Evolutionary conservation across 2,888 invertebrate genomes (phyloP).

Genomic region (Pilophorus perplexus): DNA sequence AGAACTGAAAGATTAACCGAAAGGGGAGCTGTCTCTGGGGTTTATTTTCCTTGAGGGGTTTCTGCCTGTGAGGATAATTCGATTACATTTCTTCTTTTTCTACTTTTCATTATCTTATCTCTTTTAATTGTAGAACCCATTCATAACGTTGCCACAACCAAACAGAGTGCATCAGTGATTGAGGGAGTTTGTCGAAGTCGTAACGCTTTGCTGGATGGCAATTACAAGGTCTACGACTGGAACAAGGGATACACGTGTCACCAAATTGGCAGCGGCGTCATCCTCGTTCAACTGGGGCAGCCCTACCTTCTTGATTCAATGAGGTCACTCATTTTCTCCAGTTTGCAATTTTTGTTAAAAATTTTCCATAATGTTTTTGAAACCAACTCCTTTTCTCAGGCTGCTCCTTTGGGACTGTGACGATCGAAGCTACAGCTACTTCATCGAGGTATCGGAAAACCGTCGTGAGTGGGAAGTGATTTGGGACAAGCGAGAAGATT

Average conservation of each 20-base stretch:
- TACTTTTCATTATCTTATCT: too few species aligned
- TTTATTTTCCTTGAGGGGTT: too few species aligned
- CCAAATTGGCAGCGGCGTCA: constrained; percentile 90
- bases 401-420: constrained; percentile 97
- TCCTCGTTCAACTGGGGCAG: constrained; percentile 92
- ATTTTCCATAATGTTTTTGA: not conserved
- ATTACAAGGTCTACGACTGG: constrained; percentile 91
- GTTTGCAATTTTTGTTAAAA: not conserved
- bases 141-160: constrained; percentile 88
- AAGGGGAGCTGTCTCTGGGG: too few species aligned
- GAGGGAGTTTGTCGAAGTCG: constrained; percentile 93
- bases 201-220: constrained; percentile 94
- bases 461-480: constrained; percentile 89
- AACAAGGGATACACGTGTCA: constrained; percentile 98
- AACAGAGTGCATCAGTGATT: constrained; percentile 86
- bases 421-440: constrained; percentile 91
- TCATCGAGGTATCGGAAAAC: constrained; percentile 91
- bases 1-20: too few species aligned
- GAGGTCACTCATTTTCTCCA: constrained; percentile 54
- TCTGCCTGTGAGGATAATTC: too few species aligned
- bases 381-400: too few species aligned
- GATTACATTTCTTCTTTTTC: too few species aligned
- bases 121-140: constrained; percentile 5
- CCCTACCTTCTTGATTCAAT: constrained; percentile 90
- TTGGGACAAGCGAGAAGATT: constrained; percentile 80